Percentiles rank a stretch among this genome's conserved stretches.
Evolutionary conservation across 2,113 vertebrate species (phyloP).

Genomic region (Xenus cinereus): DNA sequence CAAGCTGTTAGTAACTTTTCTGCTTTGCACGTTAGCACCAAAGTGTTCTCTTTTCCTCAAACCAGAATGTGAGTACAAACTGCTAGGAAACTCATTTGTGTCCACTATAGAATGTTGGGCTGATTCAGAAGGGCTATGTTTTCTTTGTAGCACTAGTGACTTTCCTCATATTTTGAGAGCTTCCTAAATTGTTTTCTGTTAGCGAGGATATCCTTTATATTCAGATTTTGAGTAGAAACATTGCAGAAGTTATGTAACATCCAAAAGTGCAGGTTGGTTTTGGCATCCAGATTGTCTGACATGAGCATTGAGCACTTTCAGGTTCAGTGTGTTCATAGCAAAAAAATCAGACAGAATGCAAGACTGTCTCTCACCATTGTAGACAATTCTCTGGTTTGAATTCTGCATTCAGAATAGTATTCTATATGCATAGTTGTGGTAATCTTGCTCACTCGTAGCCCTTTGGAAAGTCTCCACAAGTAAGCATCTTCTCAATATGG

Average conservation of each 20-base stretch:
- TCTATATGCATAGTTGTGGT: background rate
- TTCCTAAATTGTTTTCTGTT: background rate
- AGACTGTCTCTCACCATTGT: constrained; percentile 5
- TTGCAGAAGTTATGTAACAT: background rate
- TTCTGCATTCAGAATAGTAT: constrained; percentile 22
- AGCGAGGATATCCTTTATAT: background rate
- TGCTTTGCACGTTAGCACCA: background rate
- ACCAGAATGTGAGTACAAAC: background rate
- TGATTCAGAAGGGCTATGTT: background rate
- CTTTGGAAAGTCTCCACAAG: background rate
- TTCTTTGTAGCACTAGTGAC: background rate
- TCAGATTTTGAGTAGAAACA: background rate
- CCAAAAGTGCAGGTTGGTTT: background rate
- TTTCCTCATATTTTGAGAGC: background rate
- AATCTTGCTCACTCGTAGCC: background rate
- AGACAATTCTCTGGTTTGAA: constrained; percentile 23
- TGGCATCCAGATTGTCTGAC: background rate
- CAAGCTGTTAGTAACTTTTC: background rate
- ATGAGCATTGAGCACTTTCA: background rate
- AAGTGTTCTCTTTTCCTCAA: background rate
- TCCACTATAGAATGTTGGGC: background rate
- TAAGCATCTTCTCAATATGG: background rate
- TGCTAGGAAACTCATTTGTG: background rate
- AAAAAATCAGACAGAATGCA: background rate
- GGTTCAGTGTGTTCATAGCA: background rate